Base-by-base conservation (phyloP, 2,888 invertebrate genomes). In the Lamproptera curius region DNA sequence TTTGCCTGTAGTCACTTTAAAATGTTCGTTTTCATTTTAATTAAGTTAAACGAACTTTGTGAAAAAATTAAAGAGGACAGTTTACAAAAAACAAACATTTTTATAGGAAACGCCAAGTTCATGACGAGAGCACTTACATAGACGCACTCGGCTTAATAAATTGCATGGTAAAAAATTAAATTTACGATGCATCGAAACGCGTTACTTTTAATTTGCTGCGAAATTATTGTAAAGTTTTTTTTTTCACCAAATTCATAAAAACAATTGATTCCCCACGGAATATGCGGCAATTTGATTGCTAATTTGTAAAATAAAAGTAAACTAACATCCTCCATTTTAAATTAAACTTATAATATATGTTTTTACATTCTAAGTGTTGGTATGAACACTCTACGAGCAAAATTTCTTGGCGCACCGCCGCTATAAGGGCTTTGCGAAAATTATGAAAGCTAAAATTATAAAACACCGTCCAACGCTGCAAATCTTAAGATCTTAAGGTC, bases 141-240 rank as follows among this genome's bases (percentile, higher is more conserved):
- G 34, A 42, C 47, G 43, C 60, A 62, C 61, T 61, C 59, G 57
- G 55, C 50, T 65, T 63, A 61, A 67, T 66, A 55, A 63, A 70
- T 62, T 66, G 59, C 61, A 59, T 65, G 59, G 58, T 61, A 58
- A 71, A 72, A 70, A 65, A 58, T 58, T 50, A 59, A 58, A 59
- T 57, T 53, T 53, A 49, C 34, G 55, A 42, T 55, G 61, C 63
- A 58, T 58, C 65, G 62, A 48, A 69, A 62, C 55, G 72, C 73
- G 75, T 66, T 78, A 67, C 63, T 58, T 69, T 61, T 73, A 70
- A 78, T 76, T 74, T 67, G 59, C 55, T 55, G 48, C 16, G 36
- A 20, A 37, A 42, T n/a, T 37, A 36, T 42, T 40, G 31, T 17
- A 44, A 54, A 51, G 56, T 53, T 59, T 58, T 57, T 47, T 52